A percentile compares a stretch with the other conserved stretches of the same genome.
Conservation (phyloP, 2,113 vertebrate genomes). For the Amphiprion percula region DNA sequence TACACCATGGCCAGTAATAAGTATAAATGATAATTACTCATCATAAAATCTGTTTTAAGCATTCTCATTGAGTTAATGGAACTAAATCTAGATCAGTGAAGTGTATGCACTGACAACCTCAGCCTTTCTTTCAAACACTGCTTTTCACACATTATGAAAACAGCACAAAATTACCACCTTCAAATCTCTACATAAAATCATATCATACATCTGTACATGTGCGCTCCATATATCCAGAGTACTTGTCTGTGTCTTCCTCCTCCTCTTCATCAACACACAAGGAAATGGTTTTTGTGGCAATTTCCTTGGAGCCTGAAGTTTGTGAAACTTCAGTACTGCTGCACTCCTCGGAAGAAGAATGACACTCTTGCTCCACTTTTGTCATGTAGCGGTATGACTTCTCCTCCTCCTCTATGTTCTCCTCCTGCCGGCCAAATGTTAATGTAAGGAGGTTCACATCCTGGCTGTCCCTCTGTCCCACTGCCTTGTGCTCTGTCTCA, state of each 20-base stretch:
- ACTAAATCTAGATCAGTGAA: no score
- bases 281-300: not conserved
- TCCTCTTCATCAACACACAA: slow-evolving; percentile 2
- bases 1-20: no score
- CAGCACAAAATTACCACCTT: no score
- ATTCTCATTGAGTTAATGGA: no score
- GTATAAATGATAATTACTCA: no score
- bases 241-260: slow-evolving; percentile 27
- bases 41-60: no score
- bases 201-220: not conserved
- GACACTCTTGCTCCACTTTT: not conserved
- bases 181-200: no score
- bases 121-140: no score
- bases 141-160: no score
- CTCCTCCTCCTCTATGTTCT: not conserved
- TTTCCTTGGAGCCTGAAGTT: not conserved
- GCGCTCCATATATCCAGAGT: slow-evolving; percentile 46
- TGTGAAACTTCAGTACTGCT: not conserved
- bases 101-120: no score
- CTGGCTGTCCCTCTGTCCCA: not conserved
- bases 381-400: no score
- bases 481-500: not conserved
- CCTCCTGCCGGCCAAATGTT: slow-evolving; percentile 23
- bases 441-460: slow-evolving; percentile 72
- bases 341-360: not conserved